Percentiles rank a stretch among this genome's conserved stretches.
These are phyloP conservation scores for Ommatoiulus sabulosus DNA, from an alignment of 2,888 invertebrate genomes.

Conservation along the genomic window DNA sequence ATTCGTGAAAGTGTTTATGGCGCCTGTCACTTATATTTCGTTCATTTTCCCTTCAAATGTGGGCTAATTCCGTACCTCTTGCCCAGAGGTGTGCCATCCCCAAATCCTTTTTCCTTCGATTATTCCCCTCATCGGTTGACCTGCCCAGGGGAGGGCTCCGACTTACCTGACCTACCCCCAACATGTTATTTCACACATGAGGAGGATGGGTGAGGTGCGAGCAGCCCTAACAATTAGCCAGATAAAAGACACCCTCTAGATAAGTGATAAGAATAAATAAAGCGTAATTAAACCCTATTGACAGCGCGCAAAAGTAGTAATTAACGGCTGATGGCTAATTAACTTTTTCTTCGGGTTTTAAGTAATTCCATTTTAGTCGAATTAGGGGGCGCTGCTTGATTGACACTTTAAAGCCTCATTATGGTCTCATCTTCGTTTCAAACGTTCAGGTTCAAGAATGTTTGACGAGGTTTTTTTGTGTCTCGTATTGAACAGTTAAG, in stretches of 20 bases:
- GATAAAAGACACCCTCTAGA: neutral
- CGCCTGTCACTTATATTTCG: too few relatives aligned
- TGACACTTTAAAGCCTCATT: neutral
- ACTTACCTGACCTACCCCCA: neutral
- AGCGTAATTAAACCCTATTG: conserved; percentile 11
- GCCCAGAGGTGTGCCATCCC: too few relatives aligned
- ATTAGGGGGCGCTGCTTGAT: conserved; percentile 32
- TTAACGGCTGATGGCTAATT: conserved; percentile 27
- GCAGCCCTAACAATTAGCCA: neutral
- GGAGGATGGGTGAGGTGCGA: too few relatives aligned
- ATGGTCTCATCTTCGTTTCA: neutral
- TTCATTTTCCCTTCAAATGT: too few relatives aligned
- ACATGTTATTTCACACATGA: too few relatives aligned
- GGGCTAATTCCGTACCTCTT: too few relatives aligned
- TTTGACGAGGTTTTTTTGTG: neutral
- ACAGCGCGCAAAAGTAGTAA: conserved; percentile 25
- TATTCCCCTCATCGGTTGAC: neutral
- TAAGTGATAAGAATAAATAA: conserved; percentile 25
- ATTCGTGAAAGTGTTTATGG: too few relatives aligned
- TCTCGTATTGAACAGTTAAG: neutral
- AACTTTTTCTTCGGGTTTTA: neutral
- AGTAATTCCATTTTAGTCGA: conserved; percentile 25
- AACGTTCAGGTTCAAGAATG: too few relatives aligned
- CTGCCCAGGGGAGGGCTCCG: neutral
- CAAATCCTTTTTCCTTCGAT: too few relatives aligned